A percentile compares a stretch with the other conserved stretches of the same genome.
Conservation (phyloP, 2,113 vertebrate species). For the Caracal caracal region DNA sequence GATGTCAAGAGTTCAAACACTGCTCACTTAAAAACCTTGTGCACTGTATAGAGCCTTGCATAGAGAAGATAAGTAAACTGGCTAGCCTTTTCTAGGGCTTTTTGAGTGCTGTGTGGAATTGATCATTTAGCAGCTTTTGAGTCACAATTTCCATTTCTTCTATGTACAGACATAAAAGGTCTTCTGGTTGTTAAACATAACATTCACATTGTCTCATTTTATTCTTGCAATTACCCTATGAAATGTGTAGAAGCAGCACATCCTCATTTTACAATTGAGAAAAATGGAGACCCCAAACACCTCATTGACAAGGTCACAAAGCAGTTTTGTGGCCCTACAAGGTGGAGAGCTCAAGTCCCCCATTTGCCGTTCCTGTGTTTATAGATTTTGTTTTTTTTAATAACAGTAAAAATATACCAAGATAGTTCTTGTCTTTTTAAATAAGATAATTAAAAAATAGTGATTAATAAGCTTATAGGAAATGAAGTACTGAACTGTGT, state of each 20-base stretch:
- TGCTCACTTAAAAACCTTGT: neutral
- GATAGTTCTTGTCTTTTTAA: neutral
- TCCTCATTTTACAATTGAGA: constrained; percentile 43
- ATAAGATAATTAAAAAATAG: neutral
- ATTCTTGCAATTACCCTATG: neutral
- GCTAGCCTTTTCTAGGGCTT: neutral
- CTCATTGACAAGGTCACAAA: neutral
- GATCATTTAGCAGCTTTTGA: neutral
- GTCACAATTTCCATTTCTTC: constrained; percentile 10
- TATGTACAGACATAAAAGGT: neutral
- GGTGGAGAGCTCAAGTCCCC: neutral
- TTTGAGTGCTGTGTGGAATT: neutral
- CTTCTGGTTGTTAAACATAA: neutral
- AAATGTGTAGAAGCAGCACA: neutral
- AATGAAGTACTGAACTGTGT: neutral
- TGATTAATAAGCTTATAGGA: neutral
- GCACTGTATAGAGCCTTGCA: neutral
- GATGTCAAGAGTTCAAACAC: neutral
- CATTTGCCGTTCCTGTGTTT: neutral
- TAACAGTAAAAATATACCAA: constrained; percentile 23
- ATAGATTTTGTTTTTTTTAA: neutral
- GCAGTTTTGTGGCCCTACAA: neutral
- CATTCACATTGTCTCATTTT: constrained; percentile 37
- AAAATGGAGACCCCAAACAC: neutral
- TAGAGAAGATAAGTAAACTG: neutral